Evolutionary conservation across 1,140 invertebrate species (phyloP).

Genomic region (Harlomillsia oculata): DNA sequence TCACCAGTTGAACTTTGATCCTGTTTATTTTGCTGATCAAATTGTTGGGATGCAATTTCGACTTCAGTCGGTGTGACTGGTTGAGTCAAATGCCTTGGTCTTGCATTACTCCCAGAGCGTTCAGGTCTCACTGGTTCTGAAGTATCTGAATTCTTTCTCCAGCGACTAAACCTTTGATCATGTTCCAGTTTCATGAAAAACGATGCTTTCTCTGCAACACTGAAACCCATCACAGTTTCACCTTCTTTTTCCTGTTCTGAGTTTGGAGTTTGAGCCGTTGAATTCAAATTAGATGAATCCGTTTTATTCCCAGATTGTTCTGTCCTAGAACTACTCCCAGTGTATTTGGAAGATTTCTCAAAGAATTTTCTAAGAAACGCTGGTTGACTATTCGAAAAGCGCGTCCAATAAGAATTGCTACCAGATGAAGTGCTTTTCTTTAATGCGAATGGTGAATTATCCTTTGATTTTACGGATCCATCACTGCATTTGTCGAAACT

Average conservation of each 20-base stretch:
- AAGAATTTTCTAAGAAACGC: slow-evolving; percentile 30
- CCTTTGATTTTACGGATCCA: background rate
- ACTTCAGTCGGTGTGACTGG: slow-evolving; percentile 14
- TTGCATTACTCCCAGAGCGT: background rate
- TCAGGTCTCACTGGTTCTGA: background rate
- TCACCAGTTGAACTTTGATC: no score
- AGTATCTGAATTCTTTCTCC: slow-evolving; percentile 18
- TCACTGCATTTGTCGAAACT: background rate
- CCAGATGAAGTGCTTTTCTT: slow-evolving; percentile 30
- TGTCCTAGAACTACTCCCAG: background rate
- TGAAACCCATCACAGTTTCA: slow-evolving; percentile 14
- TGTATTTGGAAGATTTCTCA: slow-evolving; percentile 10
- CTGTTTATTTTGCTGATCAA: background rate
- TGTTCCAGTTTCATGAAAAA: slow-evolving; percentile 34
- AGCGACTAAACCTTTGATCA: slow-evolving; percentile 33
- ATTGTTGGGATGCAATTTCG: slow-evolving; percentile 1
- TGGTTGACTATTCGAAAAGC: slow-evolving; percentile 26
- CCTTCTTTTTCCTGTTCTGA: slow-evolving; percentile 9
- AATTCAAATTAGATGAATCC: background rate
- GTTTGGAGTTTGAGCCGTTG: background rate
- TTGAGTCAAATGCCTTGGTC: slow-evolving; percentile 6
- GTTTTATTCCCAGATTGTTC: background rate
- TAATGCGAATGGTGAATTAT: slow-evolving; percentile 2
- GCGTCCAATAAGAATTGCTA: slow-evolving; percentile 29
- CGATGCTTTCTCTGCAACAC: slow-evolving; percentile 30